Base-by-base conservation (phyloP, 2,113 vertebrate genomes). In the Eolophus roseicapilla region DNA sequence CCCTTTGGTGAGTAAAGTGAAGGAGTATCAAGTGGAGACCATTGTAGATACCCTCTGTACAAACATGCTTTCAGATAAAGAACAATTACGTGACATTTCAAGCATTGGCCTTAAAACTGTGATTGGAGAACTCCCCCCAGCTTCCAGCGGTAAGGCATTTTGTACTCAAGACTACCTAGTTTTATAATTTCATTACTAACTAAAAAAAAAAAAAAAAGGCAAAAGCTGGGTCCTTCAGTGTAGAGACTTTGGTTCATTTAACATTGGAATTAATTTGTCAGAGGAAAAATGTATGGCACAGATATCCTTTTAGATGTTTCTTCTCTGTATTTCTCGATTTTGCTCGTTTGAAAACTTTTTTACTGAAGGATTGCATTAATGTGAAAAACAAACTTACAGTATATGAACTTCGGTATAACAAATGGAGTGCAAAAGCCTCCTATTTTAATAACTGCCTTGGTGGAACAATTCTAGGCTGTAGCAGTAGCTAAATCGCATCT, bases 21-120 rank as follows among this genome's bases (percentile, higher is more conserved):
- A 99, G 97, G 99, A 99, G 97, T 99, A 99, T 97, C 99, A 99
- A 98, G 99, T 99, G 94, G 99, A 99, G 97, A 99, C 99, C 13
- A 99, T 99, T 96, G 99, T 99, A 93, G 99, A 99, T 97, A 99
- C 99, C 4, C 98, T 99, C 90, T 99, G 99, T 97, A 99, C 99
- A 94, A 99, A 99, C 97, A 99, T 99, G 99, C 98, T 99, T 97
- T 99, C 99, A 41, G 99, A 99, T 97, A 99, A 99, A 97, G 99
- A 99, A 59, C 99, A 99, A 86, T 98, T 99, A 62, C 97, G 99
- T 94, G 99, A 99, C 97, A 99, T 99, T 97, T 99, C 99, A 82
- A 99, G 99, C 96, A 99, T 99, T 94, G 99, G 99, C 91, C 98
- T 99, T 95, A 99, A 99, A 97, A 99, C 99, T 37, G 99, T 99